Percentiles rank a stretch among this genome's conserved stretches.
Conservation (phyloP, 2,113 vertebrate genomes). For the Ctenomys sociabilis region DNA sequence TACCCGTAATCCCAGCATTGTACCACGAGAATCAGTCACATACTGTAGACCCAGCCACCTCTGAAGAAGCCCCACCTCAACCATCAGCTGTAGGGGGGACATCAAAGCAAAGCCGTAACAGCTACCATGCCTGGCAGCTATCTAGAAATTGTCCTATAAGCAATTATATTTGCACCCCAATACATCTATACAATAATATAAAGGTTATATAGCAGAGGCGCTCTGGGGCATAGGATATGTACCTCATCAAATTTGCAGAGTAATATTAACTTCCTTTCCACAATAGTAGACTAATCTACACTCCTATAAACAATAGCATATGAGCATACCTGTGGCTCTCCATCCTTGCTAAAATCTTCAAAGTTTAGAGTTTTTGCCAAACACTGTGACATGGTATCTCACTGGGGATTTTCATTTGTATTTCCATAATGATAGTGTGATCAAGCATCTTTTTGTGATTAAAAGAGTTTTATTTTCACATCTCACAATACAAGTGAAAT, state of each 20-base stretch:
- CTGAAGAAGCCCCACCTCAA: too few relatives aligned
- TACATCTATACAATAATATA: background rate
- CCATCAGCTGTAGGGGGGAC: too few relatives aligned
- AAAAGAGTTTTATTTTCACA: conserved; percentile 83
- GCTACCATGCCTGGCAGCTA: background rate
- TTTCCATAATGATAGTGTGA: background rate
- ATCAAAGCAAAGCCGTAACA: too few relatives aligned
- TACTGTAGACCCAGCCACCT: too few relatives aligned
- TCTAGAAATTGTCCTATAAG: background rate
- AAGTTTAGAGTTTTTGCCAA: background rate
- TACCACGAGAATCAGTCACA: too few relatives aligned
- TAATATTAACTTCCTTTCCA: background rate
- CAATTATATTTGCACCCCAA: background rate
- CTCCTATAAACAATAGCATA: background rate
- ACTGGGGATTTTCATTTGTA: background rate
- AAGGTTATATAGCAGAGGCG: background rate
- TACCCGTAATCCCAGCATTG: too few relatives aligned
- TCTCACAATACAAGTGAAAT: conserved; percentile 65
- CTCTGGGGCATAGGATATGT: background rate
- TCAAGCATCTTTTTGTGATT: conserved; percentile 18
- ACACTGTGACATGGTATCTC: background rate
- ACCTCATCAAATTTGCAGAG: background rate
- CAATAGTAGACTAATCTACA: background rate
- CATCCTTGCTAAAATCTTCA: background rate
- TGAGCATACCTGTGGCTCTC: background rate